Percentiles rank a stretch among this genome's conserved stretches.
Evolutionary conservation across 64 coral and sea anemone genomes (phyloP).

Genomic region (Pachyseris speciosa): DNA sequence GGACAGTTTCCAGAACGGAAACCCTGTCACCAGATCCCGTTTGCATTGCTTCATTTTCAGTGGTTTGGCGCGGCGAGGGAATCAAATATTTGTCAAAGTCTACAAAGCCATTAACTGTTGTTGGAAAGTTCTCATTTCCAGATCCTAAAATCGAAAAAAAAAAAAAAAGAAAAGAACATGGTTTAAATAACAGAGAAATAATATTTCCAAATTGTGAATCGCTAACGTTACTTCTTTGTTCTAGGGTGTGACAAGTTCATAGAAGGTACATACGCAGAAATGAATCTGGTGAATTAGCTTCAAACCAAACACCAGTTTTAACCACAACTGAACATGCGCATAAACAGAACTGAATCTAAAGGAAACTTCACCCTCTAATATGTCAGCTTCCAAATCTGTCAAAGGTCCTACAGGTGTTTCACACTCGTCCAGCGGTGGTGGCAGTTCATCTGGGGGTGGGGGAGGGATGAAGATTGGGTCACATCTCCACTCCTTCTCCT

Average conservation of each 20-base stretch:
- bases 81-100: neutral
- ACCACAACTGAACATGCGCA: no score
- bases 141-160: no score
- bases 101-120: conserved; percentile 5
- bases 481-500: neutral
- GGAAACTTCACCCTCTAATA: conserved; percentile 5
- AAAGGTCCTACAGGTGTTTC: conserved; percentile 59
- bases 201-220: no score
- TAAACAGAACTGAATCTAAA: no score
- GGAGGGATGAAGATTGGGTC: conserved; percentile 29
- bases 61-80: neutral
- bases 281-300: no score
- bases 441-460: conserved; percentile 60
- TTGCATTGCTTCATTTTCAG: neutral
- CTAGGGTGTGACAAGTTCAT: no score
- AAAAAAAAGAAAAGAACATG: no score
- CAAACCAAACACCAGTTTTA: no score
- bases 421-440: conserved; percentile 68
- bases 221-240: no score
- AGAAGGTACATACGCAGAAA: no score
- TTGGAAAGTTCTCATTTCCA: no score
- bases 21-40: neutral
- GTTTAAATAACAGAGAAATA: no score
- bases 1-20: neutral
- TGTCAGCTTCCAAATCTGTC: conserved; percentile 24